phyloP scores from a whole-genome alignment of 2,113 vertebrate species.

The Sakesphorus luctuosus region DNA sequence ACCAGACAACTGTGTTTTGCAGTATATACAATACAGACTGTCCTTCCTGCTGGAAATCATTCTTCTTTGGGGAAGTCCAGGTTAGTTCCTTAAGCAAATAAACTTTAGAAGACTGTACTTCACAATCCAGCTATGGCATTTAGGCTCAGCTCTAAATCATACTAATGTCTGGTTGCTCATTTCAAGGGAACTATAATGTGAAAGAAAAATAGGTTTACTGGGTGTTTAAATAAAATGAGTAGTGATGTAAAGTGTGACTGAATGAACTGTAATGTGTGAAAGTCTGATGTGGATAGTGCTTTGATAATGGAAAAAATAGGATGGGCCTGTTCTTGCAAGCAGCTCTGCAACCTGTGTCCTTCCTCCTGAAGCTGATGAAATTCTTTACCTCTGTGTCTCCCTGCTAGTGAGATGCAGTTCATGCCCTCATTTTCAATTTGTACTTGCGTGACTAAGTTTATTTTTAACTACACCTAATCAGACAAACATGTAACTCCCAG shows the following conservation, averaged over 20 bases:
- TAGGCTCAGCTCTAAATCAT: not conserved
- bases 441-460: not conserved
- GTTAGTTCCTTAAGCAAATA: constrained; percentile 11
- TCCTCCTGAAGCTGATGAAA: not conserved
- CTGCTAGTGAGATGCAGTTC: not conserved
- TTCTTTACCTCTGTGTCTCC: not conserved
- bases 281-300: not conserved
- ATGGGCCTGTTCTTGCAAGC: not conserved
- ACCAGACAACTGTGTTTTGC: not conserved
- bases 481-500: not conserved
- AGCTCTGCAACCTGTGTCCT: not conserved
- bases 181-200: not conserved
- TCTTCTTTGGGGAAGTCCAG: not conserved
- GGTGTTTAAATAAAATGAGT: not conserved
- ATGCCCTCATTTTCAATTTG: constrained; percentile 8
- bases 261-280: not conserved
- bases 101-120: not conserved
- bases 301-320: not conserved
- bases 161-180: not conserved
- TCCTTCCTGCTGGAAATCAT: not conserved
- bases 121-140: not conserved
- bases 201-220: not conserved
- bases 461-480: not conserved
- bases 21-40: not conserved
- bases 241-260: not conserved